Percentiles rank a stretch among this genome's conserved stretches.
Evolutionary conservation across 2,888 invertebrate species (phyloP).

Genomic region (Automeris io): DNA sequence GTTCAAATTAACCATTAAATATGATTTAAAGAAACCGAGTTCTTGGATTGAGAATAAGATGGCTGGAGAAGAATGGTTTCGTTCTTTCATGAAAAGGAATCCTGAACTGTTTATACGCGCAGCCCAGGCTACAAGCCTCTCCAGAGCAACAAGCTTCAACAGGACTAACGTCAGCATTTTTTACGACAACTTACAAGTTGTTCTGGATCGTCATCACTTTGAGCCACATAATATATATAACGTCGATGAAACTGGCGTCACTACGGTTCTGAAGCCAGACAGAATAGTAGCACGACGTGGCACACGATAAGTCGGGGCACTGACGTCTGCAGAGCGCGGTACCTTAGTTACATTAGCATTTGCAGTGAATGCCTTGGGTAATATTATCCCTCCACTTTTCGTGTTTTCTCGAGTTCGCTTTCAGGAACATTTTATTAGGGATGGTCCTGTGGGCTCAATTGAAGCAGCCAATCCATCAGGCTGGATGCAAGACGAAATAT

Average conservation of each 20-base stretch:
- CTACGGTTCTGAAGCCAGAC: conserved; percentile 21
- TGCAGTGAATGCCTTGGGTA: conserved; percentile 30
- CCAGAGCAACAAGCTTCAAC: conserved; percentile 20
- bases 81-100: conserved; percentile 18
- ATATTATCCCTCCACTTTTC: conserved; percentile 27
- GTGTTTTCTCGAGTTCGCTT: conserved; percentile 23
- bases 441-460: conserved; percentile 20
- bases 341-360: conserved; percentile 29
- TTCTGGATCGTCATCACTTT: conserved; percentile 18
- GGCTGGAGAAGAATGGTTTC: too few species aligned
- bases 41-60: too few species aligned
- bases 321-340: conserved; percentile 39
- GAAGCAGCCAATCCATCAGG: conserved; percentile 24
- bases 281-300: conserved; percentile 18
- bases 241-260: conserved; percentile 22
- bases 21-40: too few species aligned
- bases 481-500: conserved; percentile 25
- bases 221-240: conserved; percentile 20
- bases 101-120: conserved; percentile 18
- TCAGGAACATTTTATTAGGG: conserved; percentile 21
- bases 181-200: conserved; percentile 18
- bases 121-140: conserved; percentile 23
- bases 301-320: conserved; percentile 26
- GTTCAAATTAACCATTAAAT: neutral
- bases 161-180: conserved; percentile 19